Percentiles rank a stretch among this genome's conserved stretches.
Evolutionary conservation across 2,113 vertebrate genomes (phyloP).

Genomic region (Hypanus sabinus): DNA sequence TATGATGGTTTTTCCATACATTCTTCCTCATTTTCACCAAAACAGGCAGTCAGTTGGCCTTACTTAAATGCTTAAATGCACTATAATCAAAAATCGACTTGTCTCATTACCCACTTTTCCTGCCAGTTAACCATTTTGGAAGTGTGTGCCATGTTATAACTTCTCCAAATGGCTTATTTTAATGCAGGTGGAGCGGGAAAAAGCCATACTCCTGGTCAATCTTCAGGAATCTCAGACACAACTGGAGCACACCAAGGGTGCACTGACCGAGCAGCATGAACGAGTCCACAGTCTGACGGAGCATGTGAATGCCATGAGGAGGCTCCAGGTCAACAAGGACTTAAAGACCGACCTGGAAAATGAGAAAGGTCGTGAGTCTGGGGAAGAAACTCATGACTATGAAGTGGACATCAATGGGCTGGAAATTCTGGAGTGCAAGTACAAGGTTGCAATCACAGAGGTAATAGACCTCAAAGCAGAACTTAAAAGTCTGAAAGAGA

Average conservation of each 20-base stretch:
- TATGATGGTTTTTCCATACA: neutral
- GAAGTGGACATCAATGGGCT: conserved; percentile 79
- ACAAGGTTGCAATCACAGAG: conserved; percentile 90
- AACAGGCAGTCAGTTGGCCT: neutral
- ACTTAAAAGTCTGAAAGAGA: conserved; percentile 91
- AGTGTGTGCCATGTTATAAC: conserved; percentile 14
- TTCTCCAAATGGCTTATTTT: conserved; percentile 38
- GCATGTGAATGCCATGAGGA: conserved; percentile 70
- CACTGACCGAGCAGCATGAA: conserved; percentile 82
- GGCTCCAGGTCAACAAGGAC: conserved; percentile 73
- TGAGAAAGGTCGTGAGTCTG: conserved; percentile 67
- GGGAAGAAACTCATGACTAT: conserved; percentile 66
- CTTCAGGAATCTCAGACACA: conserved; percentile 91
- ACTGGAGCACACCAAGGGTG: conserved; percentile 89
- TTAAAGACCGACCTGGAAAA: conserved; percentile 65
- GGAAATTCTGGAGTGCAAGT: conserved; percentile 91
- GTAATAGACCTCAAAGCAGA: conserved; percentile 95
- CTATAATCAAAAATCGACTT: neutral
- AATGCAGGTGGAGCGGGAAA: conserved; percentile 86
- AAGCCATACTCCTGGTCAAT: conserved; percentile 76
- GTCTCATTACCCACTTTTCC: neutral
- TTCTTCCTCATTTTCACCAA: neutral
- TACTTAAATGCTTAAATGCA: neutral
- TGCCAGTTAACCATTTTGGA: too few relatives aligned
- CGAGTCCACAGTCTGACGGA: conserved; percentile 80